Evolutionary conservation across 2,888 invertebrate species (phyloP), one percentile per base, ranked within the genome.

Genomic region (Pachycephus smyrnensis): DNA sequence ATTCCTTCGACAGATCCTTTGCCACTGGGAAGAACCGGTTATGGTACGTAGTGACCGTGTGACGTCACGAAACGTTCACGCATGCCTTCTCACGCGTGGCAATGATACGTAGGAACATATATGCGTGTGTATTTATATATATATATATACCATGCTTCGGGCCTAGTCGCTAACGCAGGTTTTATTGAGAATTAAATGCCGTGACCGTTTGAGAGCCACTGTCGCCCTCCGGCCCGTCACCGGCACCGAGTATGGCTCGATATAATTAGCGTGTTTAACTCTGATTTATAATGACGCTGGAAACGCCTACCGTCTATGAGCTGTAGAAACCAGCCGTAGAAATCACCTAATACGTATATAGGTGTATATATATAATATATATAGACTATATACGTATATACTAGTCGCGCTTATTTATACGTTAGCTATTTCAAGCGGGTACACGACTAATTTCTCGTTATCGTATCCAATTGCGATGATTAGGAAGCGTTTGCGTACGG

Each of bases 201-300:
- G 55, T 55, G 55, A 55, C 55, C 55, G 23, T 77, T 73, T 84
- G 85, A 86, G 86, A 82, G 78, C 73, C 86, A 76, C 84, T 84
- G 84, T 77, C 80, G 81, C 79, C 80, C 81, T 77, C 77, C 76
- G 80, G 80, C 81, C 82, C 80, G 80, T 80, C 73, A 77, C 80
- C 82, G 78, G 74, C 76, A 77, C 76, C 80, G 79, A 80, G 82
- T 80, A 80, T 80, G 84, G 84, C 82, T 85, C 86, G 86, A 88
- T 89, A 88, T 88, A 89, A 88, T 89, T 89, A 89, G 88, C 88
- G 88, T 87, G 87, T 89, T 89, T 88, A 89, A 88, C 88, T 89
- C 87, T 89, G 89, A 89, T 89, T 89, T 89, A 88, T 88, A 88
- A 88, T 88, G 88, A 88, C 88, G 87, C 85, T 87, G 86, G 87